Conservation (phyloP, 2,888 invertebrate genomes). For the Seira ritae region DNA sequence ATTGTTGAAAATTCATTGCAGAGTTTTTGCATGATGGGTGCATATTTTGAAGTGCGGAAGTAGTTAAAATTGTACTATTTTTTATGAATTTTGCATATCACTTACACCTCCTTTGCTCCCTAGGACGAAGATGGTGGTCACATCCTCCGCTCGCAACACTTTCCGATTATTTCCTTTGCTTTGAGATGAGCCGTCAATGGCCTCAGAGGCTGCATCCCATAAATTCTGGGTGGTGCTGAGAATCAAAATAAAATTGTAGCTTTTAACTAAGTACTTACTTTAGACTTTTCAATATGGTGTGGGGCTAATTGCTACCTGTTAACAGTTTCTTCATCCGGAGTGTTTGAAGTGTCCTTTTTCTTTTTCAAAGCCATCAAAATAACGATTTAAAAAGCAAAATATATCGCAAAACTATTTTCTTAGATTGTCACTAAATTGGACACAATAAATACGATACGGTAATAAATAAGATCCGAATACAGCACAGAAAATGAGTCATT, state of each 20-base stretch:
- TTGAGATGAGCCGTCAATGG: background rate
- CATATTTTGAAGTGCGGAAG: no score
- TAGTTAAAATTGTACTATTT: no score
- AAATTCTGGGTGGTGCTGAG: conserved; percentile 46
- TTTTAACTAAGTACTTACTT: background rate
- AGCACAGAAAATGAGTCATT: no score
- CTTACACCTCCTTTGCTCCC: conserved; percentile 84
- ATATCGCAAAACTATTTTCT: no score
- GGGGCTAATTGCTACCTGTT: conserved; percentile 7
- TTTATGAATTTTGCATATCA: no score
- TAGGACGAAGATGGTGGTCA: conserved; percentile 80
- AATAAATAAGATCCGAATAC: no score
- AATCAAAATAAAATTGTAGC: background rate
- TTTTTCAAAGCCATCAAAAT: conserved; percentile 46
- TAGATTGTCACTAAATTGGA: no score
- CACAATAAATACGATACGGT: no score
- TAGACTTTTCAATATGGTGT: background rate
- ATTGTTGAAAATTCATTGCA: no score
- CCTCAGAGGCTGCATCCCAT: conserved; percentile 65
- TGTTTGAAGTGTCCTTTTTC: conserved; percentile 35
- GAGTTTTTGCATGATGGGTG: no score
- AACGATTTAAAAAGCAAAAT: no score
- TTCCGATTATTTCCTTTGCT: no score
- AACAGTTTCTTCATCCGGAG: conserved; percentile 30
- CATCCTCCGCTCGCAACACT: conserved; percentile 61